Base-by-base conservation (phyloP, 2,888 invertebrate genomes). In the Eilema caniola region DNA sequence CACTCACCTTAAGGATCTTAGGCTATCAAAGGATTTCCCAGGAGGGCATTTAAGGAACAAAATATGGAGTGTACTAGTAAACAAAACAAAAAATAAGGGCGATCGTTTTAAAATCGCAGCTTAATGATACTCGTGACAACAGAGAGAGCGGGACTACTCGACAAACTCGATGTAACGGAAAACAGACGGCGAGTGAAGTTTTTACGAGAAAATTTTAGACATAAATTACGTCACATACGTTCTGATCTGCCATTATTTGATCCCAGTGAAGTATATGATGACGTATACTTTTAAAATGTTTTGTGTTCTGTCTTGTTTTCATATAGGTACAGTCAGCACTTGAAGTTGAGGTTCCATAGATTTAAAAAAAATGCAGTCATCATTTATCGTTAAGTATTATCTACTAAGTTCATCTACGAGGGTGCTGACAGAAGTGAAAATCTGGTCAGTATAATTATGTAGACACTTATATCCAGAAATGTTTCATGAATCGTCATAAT, bases 161-260 rank as follows among this genome's bases (percentile, higher is more conserved):
- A 87, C 87, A 88, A 89, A 87, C 83, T 80, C 83, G 76, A 85
- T 83, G 88, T 86, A 79, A 87, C 83, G 84, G 84, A 86, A 87
- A 89, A 89, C 83, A 85, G 81, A 84, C 84, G 84, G 83, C 80
- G 80, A 83, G 78, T 81, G 83, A 91, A 91, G 86, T 91, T 92
- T 92, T 90, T 90, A 88, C 89, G 88, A 89, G 88, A 88, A 88
- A 92, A 92, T 92, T 92, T 90, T 87, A 87, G 87, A 91, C 90
- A 92, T 92, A 93, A 93, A 93, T 93, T 90, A 92, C 76, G 82
- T 78, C 80, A 78, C 82, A 80, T 78, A 82, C 91, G 90, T 88
- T 92, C 90, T 89, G 88, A 89, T 89, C 88, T 90, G 83, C 91
- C 90, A 90, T 92, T 92, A 93, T 92, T 93, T 89, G 91, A 92